A percentile compares a stretch with the other conserved stretches of the same genome.
Evolutionary conservation across 2,888 invertebrate genomes (phyloP).

Genomic region (Trichogramma dendrolimi): DNA sequence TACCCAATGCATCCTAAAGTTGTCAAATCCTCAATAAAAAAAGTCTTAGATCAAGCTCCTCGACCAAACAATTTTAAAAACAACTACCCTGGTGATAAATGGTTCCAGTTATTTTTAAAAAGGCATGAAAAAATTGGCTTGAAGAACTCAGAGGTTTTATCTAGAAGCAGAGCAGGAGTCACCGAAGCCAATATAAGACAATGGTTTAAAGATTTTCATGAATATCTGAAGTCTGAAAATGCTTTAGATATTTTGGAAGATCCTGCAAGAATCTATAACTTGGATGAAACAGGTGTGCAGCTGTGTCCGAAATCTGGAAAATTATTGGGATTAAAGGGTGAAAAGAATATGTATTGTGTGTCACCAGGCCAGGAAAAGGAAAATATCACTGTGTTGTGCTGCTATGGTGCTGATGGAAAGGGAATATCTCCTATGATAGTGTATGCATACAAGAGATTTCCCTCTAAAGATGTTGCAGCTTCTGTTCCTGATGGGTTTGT

Average conservation of each 20-base stretch:
- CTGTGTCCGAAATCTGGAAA: slow-evolving; percentile 25
- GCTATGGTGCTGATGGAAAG: slow-evolving; percentile 16
- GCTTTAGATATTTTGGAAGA: slow-evolving; percentile 23
- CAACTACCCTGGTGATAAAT: slow-evolving; percentile 31
- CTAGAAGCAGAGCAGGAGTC: slow-evolving; percentile 36
- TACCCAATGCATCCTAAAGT: slow-evolving; percentile 8
- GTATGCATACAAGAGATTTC: slow-evolving; percentile 26
- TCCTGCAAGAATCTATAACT: slow-evolving; percentile 17
- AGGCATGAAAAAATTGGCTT: slow-evolving; percentile 34
- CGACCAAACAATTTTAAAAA: slow-evolving; percentile 20
- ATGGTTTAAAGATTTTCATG: slow-evolving; percentile 39
- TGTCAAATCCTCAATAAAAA: slow-evolving; percentile 4
- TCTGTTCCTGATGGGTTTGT: slow-evolving; percentile 22
- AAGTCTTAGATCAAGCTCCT: background rate
- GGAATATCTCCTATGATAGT: slow-evolving; percentile 22
- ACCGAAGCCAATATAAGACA: slow-evolving; percentile 37
- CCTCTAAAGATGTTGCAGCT: slow-evolving; percentile 18
- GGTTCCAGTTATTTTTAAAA: slow-evolving; percentile 38
- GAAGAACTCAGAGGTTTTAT: slow-evolving; percentile 33
- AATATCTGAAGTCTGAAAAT: slow-evolving; percentile 28
- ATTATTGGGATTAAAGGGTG: background rate
- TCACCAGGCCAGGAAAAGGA: slow-evolving; percentile 28
- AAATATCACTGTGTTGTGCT: slow-evolving; percentile 17
- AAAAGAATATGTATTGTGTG: slow-evolving; percentile 15
- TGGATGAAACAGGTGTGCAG: slow-evolving; percentile 9